These are phyloP conservation scores for Copidosoma floridanum DNA, from an alignment of 1,140 invertebrate species.

Conservation along the genomic window DNA sequence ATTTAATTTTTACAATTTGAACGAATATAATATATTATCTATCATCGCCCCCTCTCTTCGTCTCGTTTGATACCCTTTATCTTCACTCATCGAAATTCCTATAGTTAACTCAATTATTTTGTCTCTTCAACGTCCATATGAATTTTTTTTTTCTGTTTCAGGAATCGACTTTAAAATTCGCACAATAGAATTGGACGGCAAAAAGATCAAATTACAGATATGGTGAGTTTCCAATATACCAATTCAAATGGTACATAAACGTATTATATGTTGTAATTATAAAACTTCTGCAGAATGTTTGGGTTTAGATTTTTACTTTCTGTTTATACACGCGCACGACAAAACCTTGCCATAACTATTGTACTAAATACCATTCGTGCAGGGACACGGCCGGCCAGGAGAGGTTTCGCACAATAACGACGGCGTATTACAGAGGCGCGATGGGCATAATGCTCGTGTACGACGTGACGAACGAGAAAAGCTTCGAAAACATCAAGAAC, in stretches of 20 bases:
- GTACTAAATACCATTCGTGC: no score
- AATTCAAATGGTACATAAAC: no score
- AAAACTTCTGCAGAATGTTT: no score
- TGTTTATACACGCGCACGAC: no score
- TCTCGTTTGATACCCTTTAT: neutral
- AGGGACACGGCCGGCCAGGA: constrained; percentile 97
- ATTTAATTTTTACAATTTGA: no score
- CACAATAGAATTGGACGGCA: constrained; percentile 96
- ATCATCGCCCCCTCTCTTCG: neutral
- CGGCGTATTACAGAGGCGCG: constrained; percentile 95
- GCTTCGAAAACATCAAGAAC: constrained; percentile 98
- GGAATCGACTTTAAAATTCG: constrained; percentile 99
- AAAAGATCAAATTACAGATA: constrained; percentile 98
- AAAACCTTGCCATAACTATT: no score
- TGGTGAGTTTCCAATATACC: constrained; percentile 72
- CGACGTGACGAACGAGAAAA: constrained; percentile 97
- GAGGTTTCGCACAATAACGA: constrained; percentile 96
- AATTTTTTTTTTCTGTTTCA: constrained; percentile 57
- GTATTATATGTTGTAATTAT: no score
- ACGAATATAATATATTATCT: no score
- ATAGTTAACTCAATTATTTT: neutral
- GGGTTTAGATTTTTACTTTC: no score
- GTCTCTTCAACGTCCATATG: no score
- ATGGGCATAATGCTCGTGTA: constrained; percentile 99
- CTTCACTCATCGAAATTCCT: neutral